phyloP scores from a whole-genome alignment of 2,888 invertebrate species.

The Priocnemis perturbator region DNA sequence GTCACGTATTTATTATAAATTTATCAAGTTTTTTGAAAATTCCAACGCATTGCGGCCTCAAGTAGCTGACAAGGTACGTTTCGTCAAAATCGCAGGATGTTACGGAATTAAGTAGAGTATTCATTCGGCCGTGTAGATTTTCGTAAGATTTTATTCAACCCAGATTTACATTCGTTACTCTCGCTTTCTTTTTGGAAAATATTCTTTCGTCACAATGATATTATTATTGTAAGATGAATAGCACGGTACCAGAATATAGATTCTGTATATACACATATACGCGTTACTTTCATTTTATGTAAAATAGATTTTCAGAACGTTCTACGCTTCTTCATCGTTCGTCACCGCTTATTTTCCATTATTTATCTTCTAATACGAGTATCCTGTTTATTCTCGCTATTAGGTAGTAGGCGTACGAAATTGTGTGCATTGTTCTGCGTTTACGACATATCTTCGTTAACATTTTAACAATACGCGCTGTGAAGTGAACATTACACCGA shows the following conservation, averaged over 20 bases:
- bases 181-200: constrained; percentile 28
- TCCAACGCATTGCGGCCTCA: too few species aligned
- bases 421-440: neutral
- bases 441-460: neutral
- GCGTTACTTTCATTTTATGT: constrained; percentile 33
- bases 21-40: too few species aligned
- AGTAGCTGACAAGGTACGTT: too few species aligned
- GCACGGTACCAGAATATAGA: constrained; percentile 43
- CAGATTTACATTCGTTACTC: constrained; percentile 39
- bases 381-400: neutral
- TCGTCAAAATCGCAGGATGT: too few species aligned
- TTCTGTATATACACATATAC: constrained; percentile 1
- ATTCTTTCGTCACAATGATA: constrained; percentile 23
- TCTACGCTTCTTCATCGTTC: constrained; percentile 12
- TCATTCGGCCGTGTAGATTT: neutral
- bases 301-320: constrained; percentile 45
- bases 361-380: constrained; percentile 15
- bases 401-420: neutral
- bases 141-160: constrained; percentile 37
- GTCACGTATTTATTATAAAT: neutral
- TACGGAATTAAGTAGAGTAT: neutral
- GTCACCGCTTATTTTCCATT: constrained; percentile 28
- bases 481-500: neutral
- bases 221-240: constrained; percentile 23
- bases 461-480: neutral